A percentile compares a stretch with the other conserved stretches of the same genome.
Evolutionary conservation across 1,140 invertebrate genomes (phyloP).

Genomic region (Drosophila nigromelanica): DNA sequence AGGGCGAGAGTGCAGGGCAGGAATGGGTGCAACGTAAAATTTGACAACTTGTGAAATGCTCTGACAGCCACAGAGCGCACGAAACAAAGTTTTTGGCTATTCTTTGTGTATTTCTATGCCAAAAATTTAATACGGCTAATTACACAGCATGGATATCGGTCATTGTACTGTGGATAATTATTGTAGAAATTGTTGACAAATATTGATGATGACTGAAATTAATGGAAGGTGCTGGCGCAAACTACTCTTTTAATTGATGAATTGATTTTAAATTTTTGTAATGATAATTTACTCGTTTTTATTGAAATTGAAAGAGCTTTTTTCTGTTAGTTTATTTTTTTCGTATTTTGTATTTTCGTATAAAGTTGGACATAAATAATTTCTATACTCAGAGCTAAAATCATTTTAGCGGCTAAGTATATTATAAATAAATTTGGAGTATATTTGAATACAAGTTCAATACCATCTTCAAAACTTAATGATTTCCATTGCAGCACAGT

Average conservation of each 20-base stretch:
- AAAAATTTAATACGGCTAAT: conserved; percentile 81
- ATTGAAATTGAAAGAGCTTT: no score
- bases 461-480: neutral
- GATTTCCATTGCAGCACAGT: neutral
- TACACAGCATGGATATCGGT: conserved; percentile 58
- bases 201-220: conserved; percentile 3
- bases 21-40: conserved; percentile 63
- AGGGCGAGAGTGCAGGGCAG: neutral
- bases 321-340: no score
- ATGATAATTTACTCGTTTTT: no score
- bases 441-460: no score
- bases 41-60: conserved; percentile 78
- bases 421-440: no score
- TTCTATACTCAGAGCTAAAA: no score
- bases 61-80: conserved; percentile 65
- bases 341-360: no score
- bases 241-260: conserved; percentile 11
- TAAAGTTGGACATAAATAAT: no score
- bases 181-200: conserved; percentile 14
- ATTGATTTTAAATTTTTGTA: conserved; percentile 2
- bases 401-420: no score
- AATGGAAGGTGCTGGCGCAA: neutral
- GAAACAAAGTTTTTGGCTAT: conserved; percentile 72
- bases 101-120: conserved; percentile 77
- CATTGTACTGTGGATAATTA: conserved; percentile 50